Evolutionary conservation across 2,888 invertebrate genomes (phyloP).

Genomic region (Saturnia japonica): DNA sequence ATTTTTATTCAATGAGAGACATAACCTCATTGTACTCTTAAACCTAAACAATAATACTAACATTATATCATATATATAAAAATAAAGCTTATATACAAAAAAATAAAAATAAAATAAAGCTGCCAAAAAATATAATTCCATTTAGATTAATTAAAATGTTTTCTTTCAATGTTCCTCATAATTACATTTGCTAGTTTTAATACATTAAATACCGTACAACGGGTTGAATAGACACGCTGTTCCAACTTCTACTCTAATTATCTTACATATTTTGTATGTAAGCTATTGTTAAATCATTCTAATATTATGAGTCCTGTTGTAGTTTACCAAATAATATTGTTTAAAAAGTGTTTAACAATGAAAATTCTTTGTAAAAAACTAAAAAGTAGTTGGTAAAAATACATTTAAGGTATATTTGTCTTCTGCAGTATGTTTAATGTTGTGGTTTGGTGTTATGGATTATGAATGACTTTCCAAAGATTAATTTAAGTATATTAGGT

Average conservation of each 20-base stretch:
- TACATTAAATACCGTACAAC: not conserved
- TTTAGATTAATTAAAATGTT: not conserved
- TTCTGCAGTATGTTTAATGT: not conserved
- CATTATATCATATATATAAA: not conserved
- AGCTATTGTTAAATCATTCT: no score
- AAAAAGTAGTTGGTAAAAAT: no score
- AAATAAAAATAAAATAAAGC: not conserved
- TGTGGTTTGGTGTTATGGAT: no score
- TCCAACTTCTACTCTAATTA: no score
- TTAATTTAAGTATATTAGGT: no score
- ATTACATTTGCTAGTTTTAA: constrained; percentile 6
- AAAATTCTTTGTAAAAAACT: no score
- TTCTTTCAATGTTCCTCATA: not conserved
- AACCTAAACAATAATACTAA: not conserved
- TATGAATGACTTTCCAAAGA: no score
- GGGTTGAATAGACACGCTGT: not conserved
- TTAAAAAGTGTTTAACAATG: no score
- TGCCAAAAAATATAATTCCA: not conserved
- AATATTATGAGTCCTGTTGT: no score
- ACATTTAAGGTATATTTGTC: no score
- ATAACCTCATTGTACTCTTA: not conserved
- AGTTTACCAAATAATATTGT: no score
- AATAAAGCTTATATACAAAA: not conserved
- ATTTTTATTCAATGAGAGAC: not conserved
- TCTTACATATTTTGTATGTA: no score